A percentile compares a stretch with the other conserved stretches of the same genome.
These are phyloP conservation scores for Coenonympha arcania DNA, from an alignment of 2,888 invertebrate genomes.

Conservation along the genomic window DNA sequence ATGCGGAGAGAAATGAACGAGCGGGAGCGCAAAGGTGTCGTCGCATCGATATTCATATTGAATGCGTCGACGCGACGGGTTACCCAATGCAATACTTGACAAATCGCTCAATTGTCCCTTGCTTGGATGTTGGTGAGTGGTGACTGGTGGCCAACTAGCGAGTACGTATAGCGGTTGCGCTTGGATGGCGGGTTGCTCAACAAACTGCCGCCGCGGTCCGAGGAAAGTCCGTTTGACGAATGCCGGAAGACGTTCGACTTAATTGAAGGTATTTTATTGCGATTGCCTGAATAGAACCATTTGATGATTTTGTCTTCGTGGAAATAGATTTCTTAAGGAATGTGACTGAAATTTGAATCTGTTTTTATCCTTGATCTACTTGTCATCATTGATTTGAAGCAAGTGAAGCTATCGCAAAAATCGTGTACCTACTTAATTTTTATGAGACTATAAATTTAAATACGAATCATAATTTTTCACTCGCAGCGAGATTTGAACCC, in stretches of 20 bases:
- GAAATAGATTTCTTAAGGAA: constrained; percentile 35
- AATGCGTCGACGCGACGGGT: constrained; percentile 57
- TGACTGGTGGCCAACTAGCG: constrained; percentile 42
- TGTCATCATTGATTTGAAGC: too few relatives aligned
- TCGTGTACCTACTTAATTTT: too few relatives aligned
- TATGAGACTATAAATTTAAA: too few relatives aligned
- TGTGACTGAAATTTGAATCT: constrained; percentile 17
- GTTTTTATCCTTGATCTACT: constrained; percentile 10
- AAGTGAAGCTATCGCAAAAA: too few relatives aligned
- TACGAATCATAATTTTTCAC: too few relatives aligned
- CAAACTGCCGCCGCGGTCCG: constrained; percentile 35
- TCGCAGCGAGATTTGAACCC: too few relatives aligned
- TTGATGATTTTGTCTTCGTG: constrained; percentile 40
- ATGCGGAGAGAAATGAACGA: constrained; percentile 48
- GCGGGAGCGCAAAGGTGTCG: constrained; percentile 31
- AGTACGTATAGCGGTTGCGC: constrained; percentile 50
- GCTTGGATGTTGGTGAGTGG: constrained; percentile 39
- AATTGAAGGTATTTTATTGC: constrained; percentile 50
- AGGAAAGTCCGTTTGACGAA: constrained; percentile 50
- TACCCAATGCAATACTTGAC: constrained; percentile 65
- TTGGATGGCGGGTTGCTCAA: constrained; percentile 46
- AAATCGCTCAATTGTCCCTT: constrained; percentile 71
- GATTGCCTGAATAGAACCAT: constrained; percentile 53
- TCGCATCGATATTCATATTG: constrained; percentile 42
- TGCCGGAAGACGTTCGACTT: constrained; percentile 66